Base-by-base conservation (phyloP, 2,888 invertebrate genomes). In the Sussaba pulchella region DNA sequence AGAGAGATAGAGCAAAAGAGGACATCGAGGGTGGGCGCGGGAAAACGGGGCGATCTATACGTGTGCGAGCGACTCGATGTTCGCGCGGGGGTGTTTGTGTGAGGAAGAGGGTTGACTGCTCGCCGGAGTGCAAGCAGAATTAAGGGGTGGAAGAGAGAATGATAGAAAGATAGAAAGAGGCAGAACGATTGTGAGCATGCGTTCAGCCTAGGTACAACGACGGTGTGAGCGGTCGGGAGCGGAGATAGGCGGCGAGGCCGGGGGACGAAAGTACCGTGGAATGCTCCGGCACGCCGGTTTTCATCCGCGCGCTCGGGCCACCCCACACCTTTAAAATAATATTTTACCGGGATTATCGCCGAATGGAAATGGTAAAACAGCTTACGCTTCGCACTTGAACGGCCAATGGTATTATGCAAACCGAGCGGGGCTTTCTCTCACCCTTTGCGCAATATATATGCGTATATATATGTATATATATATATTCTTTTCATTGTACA, bases 291-390 rank as follows among this genome's bases (percentile, higher is more conserved):
- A 24, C 63, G 63, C 54, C 71, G 80, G 59, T 78, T 77, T 69
- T 59, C 47, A 64, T 74, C 17, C 45, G 9, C 50, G 50, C 41
- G 17, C 17, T 8, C 66, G 47, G 24, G 17, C 50, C 43, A n/a
- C 19, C 45, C 41, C 41, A 71, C 80, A 87, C 84, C 85, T 88
- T 87, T 85, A 84, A 88, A 90, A 90, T 88, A 90, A 90, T 90
- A 90, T 91, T 90, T 90, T 84, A 87, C 81, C 85, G 82, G 86
- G 88, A 89, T 90, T 89, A 89, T 88, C 88, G 86, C 85, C 84
- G 87, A 87, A 81, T 87, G 85, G 86, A 84, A 86, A 88, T 87
- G 85, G 84, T 87, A 86, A 88, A 89, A 87, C 87, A 87, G 89
- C 87, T 89, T 87, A 88, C 86, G 85, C 84, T 86, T 85, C 81